phyloP scores from a whole-genome alignment of 2,797 vertebrate species.

The Enteromius trimaculatus region DNA sequence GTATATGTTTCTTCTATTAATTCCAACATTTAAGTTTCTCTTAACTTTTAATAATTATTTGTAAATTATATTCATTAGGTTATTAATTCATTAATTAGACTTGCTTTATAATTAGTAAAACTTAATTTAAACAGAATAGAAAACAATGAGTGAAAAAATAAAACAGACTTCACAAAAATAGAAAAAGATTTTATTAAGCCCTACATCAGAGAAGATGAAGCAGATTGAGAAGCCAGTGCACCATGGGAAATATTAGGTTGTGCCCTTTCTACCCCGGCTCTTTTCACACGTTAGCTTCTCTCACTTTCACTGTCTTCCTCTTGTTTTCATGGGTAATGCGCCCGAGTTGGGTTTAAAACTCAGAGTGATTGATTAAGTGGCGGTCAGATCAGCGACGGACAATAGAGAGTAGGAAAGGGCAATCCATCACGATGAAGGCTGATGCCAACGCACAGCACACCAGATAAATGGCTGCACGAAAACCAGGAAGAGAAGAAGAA shows the following conservation, averaged over 20 bases:
- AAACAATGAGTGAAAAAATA: background rate
- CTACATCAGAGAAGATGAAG: background rate
- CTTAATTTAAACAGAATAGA: background rate
- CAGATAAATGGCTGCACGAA: conserved; percentile 69
- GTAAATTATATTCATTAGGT: background rate
- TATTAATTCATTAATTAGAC: background rate
- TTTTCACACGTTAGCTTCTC: background rate
- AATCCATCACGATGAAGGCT: conserved; percentile 77
- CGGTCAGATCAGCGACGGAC: conserved; percentile 66
- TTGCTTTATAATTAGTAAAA: background rate
- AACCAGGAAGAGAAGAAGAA: conserved; percentile 16
- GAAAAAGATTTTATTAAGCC: background rate
- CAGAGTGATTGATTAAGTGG: conserved; percentile 72
- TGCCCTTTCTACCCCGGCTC: background rate
- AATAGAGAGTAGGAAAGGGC: conserved; percentile 68
- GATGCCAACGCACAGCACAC: conserved; percentile 61
- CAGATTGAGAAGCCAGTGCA: background rate
- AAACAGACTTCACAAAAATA: too few species aligned
- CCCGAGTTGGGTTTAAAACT: conserved; percentile 56
- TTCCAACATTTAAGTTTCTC: too few species aligned
- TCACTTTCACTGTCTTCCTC: conserved; percentile 19
- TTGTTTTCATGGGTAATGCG: conserved; percentile 17
- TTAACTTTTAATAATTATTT: background rate
- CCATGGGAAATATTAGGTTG: background rate
- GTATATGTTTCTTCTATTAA: too few species aligned